These are phyloP conservation scores for Melopsittacus undulatus DNA, from an alignment of 2,797 vertebrate genomes.

Conservation along the genomic window DNA sequence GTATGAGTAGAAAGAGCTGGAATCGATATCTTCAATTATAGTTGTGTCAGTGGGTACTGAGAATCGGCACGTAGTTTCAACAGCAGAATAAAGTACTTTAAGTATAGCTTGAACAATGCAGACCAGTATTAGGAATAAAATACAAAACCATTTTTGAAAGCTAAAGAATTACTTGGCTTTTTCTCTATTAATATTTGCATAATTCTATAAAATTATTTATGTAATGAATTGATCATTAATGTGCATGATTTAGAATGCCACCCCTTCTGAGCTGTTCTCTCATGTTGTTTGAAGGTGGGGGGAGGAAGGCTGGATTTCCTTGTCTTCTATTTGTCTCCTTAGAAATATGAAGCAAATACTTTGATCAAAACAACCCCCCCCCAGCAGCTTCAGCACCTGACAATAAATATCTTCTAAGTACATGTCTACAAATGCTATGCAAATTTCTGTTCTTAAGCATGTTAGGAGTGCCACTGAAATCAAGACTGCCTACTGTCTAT, in stretches of 20 bases:
- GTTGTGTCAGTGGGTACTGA: not conserved
- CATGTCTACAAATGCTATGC: not conserved
- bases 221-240: not conserved
- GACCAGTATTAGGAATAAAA: not conserved
- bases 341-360: not conserved
- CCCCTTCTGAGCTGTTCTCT: not conserved
- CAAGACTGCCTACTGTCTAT: not conserved
- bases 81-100: not conserved
- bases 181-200: not conserved
- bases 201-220: not conserved
- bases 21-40: accelerated
- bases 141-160: not conserved
- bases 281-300: not conserved
- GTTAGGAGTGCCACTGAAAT: not conserved
- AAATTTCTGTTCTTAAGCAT: not conserved
- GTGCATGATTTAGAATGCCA: not conserved
- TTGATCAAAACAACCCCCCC: not conserved
- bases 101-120: not conserved
- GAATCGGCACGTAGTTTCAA: not conserved
- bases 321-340: not conserved
- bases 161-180: not conserved
- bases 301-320: not conserved
- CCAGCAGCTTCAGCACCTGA: not conserved
- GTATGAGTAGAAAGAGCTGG: not conserved
- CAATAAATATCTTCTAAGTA: not conserved